Percentiles rank a stretch among this genome's conserved stretches.
Conservation (phyloP, 2,888 invertebrate genomes). For the Pachliopta kotzebuea region DNA sequence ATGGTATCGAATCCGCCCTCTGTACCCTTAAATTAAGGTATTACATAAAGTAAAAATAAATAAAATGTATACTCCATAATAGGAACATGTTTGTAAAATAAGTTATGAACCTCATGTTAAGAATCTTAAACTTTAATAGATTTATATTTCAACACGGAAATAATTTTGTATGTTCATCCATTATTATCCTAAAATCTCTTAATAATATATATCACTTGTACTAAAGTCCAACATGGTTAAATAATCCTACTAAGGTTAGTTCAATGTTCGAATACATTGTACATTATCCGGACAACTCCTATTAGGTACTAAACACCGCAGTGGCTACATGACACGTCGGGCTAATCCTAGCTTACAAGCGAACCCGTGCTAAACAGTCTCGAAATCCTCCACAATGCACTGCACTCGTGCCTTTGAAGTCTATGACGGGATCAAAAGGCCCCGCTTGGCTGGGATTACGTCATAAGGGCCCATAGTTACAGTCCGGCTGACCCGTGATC, state of each 20-base stretch:
- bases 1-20: too few species aligned
- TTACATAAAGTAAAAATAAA: too few species aligned
- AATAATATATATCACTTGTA: neutral
- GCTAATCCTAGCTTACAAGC: constrained; percentile 64
- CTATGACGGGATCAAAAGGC: constrained; percentile 73
- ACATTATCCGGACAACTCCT: constrained; percentile 56
- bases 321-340: constrained; percentile 65
- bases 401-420: constrained; percentile 71
- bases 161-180: too few species aligned
- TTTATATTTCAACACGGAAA: too few species aligned
- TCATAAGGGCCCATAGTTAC: constrained; percentile 34
- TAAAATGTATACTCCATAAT: too few species aligned
- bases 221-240: neutral
- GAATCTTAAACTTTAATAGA: too few species aligned
- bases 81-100: too few species aligned
- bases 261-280: constrained; percentile 44
- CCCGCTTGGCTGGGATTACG: constrained; percentile 42
- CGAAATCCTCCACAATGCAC: constrained; percentile 59
- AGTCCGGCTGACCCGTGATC: constrained; percentile 26
- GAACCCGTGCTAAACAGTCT: constrained; percentile 59
- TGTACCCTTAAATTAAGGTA: too few species aligned
- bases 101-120: too few species aligned
- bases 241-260: constrained; percentile 42
- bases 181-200: too few species aligned
- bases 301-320: constrained; percentile 56